Conservation (phyloP, 2,888 invertebrate species). For the Tryphoninae sp. region DNA sequence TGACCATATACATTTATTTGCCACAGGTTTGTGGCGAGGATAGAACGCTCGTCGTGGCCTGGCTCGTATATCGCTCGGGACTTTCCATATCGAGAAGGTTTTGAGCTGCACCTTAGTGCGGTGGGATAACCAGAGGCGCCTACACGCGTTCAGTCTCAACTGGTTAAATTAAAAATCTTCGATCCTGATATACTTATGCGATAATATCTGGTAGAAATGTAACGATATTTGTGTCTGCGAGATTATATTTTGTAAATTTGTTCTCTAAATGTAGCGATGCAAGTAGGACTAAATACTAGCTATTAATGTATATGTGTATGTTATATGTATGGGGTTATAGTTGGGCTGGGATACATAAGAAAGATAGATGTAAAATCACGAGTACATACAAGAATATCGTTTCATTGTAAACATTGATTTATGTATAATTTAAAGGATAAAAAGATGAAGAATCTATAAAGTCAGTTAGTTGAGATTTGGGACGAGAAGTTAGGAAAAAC, state of each 20-base stretch:
- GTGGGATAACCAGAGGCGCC: constrained; percentile 76
- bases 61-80: constrained; percentile 68
- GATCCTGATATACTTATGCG: constrained; percentile 8
- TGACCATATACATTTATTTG: constrained; percentile 63
- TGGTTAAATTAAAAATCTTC: constrained; percentile 70
- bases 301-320: no score
- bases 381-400: no score
- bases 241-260: not conserved
- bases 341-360: no score
- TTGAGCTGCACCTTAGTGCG: constrained; percentile 72
- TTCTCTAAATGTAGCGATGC: not conserved
- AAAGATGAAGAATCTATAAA: no score
- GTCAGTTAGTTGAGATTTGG: no score
- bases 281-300: no score
- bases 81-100: constrained; percentile 77
- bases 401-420: no score
- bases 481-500: no score
- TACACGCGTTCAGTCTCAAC: constrained; percentile 72
- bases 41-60: constrained; percentile 58
- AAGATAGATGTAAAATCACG: no score
- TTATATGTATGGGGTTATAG: no score
- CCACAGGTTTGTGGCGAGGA: constrained; percentile 66
- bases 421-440: no score
- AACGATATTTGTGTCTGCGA: not conserved
- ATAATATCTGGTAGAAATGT: not conserved